A percentile compares a stretch with the other conserved stretches of the same genome.
Evolutionary conservation across 2,888 invertebrate genomes (phyloP).

Genomic region (Cryptosula pallasiana): DNA sequence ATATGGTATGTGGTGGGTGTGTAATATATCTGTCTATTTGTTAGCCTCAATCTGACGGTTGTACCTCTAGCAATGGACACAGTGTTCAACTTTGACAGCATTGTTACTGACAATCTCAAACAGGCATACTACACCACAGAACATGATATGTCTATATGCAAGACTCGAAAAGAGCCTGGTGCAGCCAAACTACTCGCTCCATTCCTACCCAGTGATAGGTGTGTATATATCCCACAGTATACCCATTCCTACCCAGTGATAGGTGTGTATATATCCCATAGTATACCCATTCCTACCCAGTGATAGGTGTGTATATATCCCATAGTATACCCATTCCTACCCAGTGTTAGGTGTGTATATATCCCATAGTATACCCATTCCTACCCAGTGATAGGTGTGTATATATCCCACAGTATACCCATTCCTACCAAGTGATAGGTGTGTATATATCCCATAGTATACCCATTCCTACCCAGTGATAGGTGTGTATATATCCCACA

Average conservation of each 20-base stretch:
- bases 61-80: slow-evolving; percentile 6
- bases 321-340: slow-evolving; percentile 23
- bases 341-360: not conserved
- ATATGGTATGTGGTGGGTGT: too few species aligned
- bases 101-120: slow-evolving; percentile 20
- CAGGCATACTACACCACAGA: slow-evolving; percentile 7
- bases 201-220: slow-evolving; percentile 9
- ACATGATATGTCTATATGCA: slow-evolving; percentile 16
- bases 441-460: too few species aligned
- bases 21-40: too few species aligned
- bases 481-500: too few species aligned
- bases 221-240: too few species aligned
- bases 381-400: slow-evolving; percentile 1
- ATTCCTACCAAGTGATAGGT: slow-evolving; percentile 6
- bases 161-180: not conserved
- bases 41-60: not conserved
- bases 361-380: too few species aligned
- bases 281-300: slow-evolving; percentile 16
- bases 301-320: not conserved
- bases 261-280: too few species aligned
- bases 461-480: slow-evolving; percentile 9
- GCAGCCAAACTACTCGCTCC: slow-evolving; percentile 10
- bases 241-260: slow-evolving; percentile 9
- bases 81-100: slow-evolving; percentile 18
- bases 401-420: too few species aligned